Percentiles rank a stretch among this genome's conserved stretches.
Conservation (phyloP, 2,888 invertebrate genomes). For the Campaea margaritaria region DNA sequence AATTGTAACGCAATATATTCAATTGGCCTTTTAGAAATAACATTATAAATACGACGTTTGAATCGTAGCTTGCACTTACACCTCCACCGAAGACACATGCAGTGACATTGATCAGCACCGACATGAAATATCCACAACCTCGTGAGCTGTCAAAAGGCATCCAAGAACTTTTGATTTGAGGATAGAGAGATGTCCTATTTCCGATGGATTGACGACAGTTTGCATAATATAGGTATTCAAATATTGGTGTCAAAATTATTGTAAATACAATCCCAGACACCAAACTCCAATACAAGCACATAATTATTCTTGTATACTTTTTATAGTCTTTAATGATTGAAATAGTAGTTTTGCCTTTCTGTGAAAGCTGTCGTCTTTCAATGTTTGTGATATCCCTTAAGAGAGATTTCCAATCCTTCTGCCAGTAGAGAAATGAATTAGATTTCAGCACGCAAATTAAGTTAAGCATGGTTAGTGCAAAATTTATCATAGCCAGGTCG, state of each 20-base stretch:
- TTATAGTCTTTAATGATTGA: conserved; percentile 59
- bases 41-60: conserved; percentile 72
- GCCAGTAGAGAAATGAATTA: conserved; percentile 64
- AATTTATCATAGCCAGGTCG: conserved; percentile 64
- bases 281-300: conserved; percentile 67
- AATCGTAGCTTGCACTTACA: conserved; percentile 72
- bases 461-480: conserved; percentile 71
- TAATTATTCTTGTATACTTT: conserved; percentile 65
- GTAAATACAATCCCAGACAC: conserved; percentile 64
- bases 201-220: conserved; percentile 46
- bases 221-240: conserved; percentile 55
- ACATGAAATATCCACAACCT: conserved; percentile 63
- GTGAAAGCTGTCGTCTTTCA: conserved; percentile 58
- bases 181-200: conserved; percentile 61
- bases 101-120: conserved; percentile 56
- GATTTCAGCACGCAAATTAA: conserved; percentile 69
- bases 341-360: conserved; percentile 40
- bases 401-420: conserved; percentile 61
- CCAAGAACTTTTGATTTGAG: conserved; percentile 77
- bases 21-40: conserved; percentile 74
- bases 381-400: conserved; percentile 60
- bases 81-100: conserved; percentile 73
- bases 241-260: conserved; percentile 65
- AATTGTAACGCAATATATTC: conserved; percentile 62
- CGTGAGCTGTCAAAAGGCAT: conserved; percentile 65